Evolutionary conservation across 2,888 invertebrate species (phyloP).

Genomic region (Keiferia lycopersicella): DNA sequence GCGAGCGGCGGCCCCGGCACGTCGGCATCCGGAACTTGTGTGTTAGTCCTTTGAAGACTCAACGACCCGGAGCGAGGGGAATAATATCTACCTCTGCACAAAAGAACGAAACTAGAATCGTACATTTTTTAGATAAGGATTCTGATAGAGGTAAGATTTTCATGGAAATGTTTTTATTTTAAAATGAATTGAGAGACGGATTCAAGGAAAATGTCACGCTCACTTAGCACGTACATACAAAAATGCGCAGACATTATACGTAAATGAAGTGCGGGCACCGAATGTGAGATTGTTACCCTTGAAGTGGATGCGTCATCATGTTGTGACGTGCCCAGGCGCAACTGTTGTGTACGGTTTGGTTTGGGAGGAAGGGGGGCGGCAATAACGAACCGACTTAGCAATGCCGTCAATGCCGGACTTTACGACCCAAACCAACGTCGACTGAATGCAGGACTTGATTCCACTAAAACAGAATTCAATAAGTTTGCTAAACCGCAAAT

Average conservation of each 20-base stretch:
- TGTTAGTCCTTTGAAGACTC: not conserved
- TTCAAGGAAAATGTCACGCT: not conserved
- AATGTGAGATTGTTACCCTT: constrained; percentile 17
- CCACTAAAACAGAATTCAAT: not conserved
- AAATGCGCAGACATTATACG: not conserved
- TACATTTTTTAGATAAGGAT: too few species aligned
- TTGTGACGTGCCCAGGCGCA: constrained; percentile 10
- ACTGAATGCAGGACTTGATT: constrained; percentile 25
- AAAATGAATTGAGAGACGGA: not conserved
- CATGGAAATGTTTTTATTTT: too few species aligned
- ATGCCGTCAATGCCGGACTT: constrained; percentile 32
- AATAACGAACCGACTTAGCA: constrained; percentile 25
- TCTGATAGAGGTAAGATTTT: too few species aligned
- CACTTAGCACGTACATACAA: not conserved
- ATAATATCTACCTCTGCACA: too few species aligned
- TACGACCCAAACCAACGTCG: constrained; percentile 40
- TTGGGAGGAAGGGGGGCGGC: not conserved
- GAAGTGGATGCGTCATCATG: constrained; percentile 12
- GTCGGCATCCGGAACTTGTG: not conserved
- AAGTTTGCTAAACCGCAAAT: not conserved
- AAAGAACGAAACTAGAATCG: too few species aligned
- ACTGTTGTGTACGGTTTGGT: not conserved
- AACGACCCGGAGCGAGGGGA: too few species aligned
- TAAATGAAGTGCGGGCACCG: not conserved
- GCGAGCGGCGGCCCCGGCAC: not conserved